These are phyloP conservation scores for Mimas tiliae DNA, from an alignment of 2,888 invertebrate species.

Conservation along the genomic window DNA sequence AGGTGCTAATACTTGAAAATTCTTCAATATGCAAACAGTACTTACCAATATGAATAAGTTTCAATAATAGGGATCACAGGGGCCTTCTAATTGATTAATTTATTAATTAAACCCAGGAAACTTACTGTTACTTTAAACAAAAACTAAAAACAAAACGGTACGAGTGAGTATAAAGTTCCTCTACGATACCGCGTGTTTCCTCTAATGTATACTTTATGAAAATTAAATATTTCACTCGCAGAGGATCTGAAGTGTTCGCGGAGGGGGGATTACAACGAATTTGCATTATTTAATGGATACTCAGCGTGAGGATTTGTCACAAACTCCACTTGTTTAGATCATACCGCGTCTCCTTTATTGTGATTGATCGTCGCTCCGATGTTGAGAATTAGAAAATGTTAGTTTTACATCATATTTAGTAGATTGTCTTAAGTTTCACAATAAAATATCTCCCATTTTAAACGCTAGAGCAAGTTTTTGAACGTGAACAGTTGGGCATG, in stretches of 20 bases:
- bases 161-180: slow-evolving; percentile 35
- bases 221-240: slow-evolving; percentile 82
- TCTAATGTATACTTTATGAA: slow-evolving; percentile 83
- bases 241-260: slow-evolving; percentile 59
- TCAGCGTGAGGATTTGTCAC: slow-evolving; percentile 80
- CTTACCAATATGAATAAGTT: too few species aligned
- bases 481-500: slow-evolving; percentile 59
- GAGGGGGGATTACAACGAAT: slow-evolving; percentile 82
- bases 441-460: slow-evolving; percentile 34
- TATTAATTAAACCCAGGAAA: too few species aligned
- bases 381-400: slow-evolving; percentile 21
- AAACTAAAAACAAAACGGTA: not conserved
- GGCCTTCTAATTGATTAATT: too few species aligned
- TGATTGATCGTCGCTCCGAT: slow-evolving; percentile 53
- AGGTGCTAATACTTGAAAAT: too few species aligned
- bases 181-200: slow-evolving; percentile 53
- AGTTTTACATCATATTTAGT: slow-evolving; percentile 5
- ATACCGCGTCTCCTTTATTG: slow-evolving; percentile 46
- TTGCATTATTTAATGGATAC: slow-evolving; percentile 83
- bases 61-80: too few species aligned
- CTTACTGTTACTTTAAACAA: not conserved
- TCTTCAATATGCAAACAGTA: not conserved
- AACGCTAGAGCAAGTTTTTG: slow-evolving; percentile 44
- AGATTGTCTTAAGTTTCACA: not conserved
- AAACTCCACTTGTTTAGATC: slow-evolving; percentile 64